Percentiles rank a stretch among this genome's conserved stretches.
These are phyloP conservation scores for Nannobrachium achirus DNA, from an alignment of 2,113 vertebrate species.

Conservation along the genomic window DNA sequence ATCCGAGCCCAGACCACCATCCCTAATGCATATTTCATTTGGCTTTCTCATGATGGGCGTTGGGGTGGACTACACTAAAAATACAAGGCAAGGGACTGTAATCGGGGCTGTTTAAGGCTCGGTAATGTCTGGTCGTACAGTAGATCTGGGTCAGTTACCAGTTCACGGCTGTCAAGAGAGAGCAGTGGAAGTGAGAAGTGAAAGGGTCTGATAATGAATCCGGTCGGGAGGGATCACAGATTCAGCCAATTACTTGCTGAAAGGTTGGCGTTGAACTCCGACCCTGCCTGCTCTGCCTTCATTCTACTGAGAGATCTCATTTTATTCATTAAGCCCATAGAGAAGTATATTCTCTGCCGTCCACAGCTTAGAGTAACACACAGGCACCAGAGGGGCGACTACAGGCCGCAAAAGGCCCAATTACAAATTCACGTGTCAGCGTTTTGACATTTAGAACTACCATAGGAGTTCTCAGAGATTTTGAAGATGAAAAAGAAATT, in stretches of 20 bases:
- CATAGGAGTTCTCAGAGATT: neutral
- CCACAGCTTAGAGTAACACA: conserved; percentile 52
- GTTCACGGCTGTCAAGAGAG: conserved; percentile 58
- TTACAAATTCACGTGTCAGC: conserved; percentile 51
- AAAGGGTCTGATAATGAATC: conserved; percentile 55
- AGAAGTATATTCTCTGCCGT: conserved; percentile 50
- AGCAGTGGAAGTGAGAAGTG: conserved; percentile 42
- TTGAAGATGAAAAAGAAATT: conserved; percentile 1
- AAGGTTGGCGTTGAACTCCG: conserved; percentile 63
- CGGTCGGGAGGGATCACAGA: conserved; percentile 63
- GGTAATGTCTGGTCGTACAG: conserved; percentile 20
- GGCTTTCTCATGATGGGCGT: conserved; percentile 23
- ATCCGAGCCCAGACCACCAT: neutral
- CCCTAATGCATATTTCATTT: conserved; percentile 19
- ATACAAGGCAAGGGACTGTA: conserved; percentile 22
- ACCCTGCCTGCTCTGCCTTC: conserved; percentile 58
- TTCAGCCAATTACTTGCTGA: conserved; percentile 73
- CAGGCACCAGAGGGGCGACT: conserved; percentile 51
- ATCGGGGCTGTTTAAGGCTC: conserved; percentile 17
- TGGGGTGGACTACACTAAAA: conserved; percentile 23
- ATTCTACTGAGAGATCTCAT: conserved; percentile 66
- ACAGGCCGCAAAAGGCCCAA: conserved; percentile 41
- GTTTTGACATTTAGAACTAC: conserved; percentile 54
- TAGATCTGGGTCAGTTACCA: conserved; percentile 53
- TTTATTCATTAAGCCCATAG: conserved; percentile 67